Conservation (phyloP, 2,797 vertebrate species). For the Gymnocypris eckloni region DNA sequence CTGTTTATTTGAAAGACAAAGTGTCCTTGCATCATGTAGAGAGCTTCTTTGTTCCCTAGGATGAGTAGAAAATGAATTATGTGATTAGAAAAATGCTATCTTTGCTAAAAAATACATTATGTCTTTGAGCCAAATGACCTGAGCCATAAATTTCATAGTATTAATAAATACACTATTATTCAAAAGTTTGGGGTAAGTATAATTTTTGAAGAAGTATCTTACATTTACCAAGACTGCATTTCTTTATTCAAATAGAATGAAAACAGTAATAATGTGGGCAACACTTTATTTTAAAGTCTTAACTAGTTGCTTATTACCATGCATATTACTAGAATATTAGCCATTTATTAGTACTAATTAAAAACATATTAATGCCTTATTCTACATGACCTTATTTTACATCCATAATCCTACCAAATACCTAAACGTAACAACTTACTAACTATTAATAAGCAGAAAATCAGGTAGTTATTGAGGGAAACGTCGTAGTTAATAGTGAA, state of each 20-base stretch:
- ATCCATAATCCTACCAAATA: no score
- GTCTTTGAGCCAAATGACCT: background rate
- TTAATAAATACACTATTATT: background rate
- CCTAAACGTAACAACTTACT: no score
- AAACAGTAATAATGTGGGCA: background rate
- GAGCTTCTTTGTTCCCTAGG: background rate
- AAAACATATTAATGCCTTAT: no score
- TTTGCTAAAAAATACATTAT: background rate
- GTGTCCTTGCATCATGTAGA: constrained; percentile 2
- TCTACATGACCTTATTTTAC: no score
- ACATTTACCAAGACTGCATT: background rate
- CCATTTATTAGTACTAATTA: no score
- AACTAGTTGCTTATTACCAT: no score
- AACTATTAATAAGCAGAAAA: no score
- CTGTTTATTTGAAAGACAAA: background rate
- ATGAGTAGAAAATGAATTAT: background rate
- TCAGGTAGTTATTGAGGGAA: no score
- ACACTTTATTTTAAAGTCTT: no score
- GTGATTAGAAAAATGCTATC: background rate
- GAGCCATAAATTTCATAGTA: background rate
- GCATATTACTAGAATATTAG: no score
- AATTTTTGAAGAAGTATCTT: background rate
- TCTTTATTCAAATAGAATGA: background rate
- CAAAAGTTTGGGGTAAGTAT: background rate
- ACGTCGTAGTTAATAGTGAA: no score